A percentile compares a stretch with the other conserved stretches of the same genome.
These are phyloP conservation scores for Python bivittatus DNA, from an alignment of 2,113 vertebrate genomes.

Conservation along the genomic window DNA sequence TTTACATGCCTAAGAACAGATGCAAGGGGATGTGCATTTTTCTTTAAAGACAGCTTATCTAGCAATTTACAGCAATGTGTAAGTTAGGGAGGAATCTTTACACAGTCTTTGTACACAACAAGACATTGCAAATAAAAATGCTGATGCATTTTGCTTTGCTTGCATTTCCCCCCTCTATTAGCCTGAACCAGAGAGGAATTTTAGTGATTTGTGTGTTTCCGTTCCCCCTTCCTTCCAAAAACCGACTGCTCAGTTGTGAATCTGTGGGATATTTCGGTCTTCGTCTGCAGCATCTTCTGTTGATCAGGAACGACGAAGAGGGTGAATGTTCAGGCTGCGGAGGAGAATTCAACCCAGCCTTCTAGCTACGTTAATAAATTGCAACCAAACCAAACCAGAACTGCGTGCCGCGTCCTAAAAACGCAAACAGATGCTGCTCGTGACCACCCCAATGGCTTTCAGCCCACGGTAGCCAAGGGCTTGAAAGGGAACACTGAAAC, in stretches of 20 bases:
- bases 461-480: no score
- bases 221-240: background rate
- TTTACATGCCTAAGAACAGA: background rate
- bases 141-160: background rate
- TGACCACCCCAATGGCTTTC: no score
- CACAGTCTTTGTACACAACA: background rate
- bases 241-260: background rate
- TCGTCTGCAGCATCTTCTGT: background rate
- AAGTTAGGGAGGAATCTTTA: background rate
- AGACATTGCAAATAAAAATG: background rate
- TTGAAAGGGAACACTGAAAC: background rate
- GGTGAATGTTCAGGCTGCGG: background rate
- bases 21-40: background rate
- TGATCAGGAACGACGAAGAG: background rate
- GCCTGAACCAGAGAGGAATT: background rate
- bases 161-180: background rate
- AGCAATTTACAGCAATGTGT: background rate
- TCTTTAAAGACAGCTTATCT: background rate
- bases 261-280: background rate
- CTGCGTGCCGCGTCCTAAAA: no score
- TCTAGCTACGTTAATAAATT: no score
- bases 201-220: background rate
- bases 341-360: no score
- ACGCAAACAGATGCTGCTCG: no score
- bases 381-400: no score